Evolutionary conservation across 2,888 invertebrate genomes (phyloP), one percentile per base, ranked within the genome.

Genomic region (Meghimatium bilineatum): DNA sequence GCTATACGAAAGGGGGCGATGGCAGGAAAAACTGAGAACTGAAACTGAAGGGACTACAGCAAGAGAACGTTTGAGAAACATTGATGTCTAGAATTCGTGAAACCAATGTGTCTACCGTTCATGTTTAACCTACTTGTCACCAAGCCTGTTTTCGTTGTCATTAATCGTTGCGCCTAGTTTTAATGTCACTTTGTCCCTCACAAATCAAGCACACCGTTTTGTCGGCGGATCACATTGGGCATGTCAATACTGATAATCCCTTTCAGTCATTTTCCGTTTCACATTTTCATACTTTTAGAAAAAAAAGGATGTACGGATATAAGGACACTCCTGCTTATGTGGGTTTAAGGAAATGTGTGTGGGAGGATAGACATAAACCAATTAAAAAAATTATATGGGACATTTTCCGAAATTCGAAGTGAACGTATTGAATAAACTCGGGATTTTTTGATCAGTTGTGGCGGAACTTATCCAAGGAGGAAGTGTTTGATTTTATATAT

Each of bases 231-330:
- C 56, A 56, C 2, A 23, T 29, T 20, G 20, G 17, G 23, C 8
- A 52, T 52, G 74, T 74, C 52, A 49, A 23, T 52, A 74, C 36
- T n/a, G 72, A 49, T 74, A 74, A 32, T 74, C 74, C 74, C 32
- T 52, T 29, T 12, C 23, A 14, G 29, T 49, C 26, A 52, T 74
- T 44, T 32, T 74, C 23, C 74, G 32, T 32, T 74, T 14, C 14
- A 52, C 14, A 52, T 74, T 74, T 23, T n/a, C n/a, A n/a, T n/a
- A n/a, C n/a, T n/a, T n/a, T n/a, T n/a, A n/a, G n/a, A n/a, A 32
- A 32, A 52, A 29, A 52, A 29, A 52, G 74, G 74, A 74, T 52
- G 74, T 74, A 52, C 52, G 32, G n/a, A 2, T 12, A 29, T 10
- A 52, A 52, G 1, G 32, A 20, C 69, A 67, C 71, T 56, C 72